Evolutionary conservation across 2,888 invertebrate species (phyloP).

Genomic region (Drosophila algonquin): DNA sequence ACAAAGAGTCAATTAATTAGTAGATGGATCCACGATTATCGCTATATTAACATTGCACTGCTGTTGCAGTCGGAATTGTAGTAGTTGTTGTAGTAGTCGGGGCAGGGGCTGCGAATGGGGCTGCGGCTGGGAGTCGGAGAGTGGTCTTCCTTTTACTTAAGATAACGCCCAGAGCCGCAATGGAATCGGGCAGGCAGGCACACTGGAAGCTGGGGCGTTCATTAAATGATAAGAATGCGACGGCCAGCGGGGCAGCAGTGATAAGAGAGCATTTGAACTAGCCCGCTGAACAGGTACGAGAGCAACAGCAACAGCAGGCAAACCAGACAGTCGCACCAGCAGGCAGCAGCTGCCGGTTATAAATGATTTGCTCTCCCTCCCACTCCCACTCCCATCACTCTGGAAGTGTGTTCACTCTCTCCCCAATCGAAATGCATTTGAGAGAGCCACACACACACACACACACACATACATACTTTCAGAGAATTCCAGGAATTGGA

Average conservation of each 20-base stretch:
- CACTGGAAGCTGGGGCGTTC: conserved; percentile 59
- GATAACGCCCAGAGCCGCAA: conserved; percentile 61
- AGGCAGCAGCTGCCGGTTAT: not conserved
- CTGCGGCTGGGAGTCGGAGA: conserved; percentile 20
- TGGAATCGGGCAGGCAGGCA: conserved; percentile 16
- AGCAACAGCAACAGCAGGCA: not conserved
- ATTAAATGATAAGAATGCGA: conserved; percentile 76
- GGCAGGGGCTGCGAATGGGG: not conserved
- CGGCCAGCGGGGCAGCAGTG: conserved; percentile 23
- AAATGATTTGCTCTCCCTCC: not conserved
- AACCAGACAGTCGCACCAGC: too few relatives aligned
- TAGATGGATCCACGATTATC: conserved; percentile 83
- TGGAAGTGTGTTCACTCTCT: not conserved
- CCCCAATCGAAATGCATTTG: not conserved
- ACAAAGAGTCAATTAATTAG: conserved; percentile 85
- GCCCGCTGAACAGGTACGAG: conserved; percentile 16
- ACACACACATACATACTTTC: not conserved
- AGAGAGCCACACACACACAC: not conserved
- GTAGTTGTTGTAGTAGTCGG: conserved; percentile 6
- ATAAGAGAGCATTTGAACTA: conserved; percentile 41
- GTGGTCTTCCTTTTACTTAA: conserved; percentile 73
- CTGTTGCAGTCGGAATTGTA: conserved; percentile 7
- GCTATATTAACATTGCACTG: conserved; percentile 78
- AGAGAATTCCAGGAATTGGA: not conserved
- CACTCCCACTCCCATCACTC: not conserved